Evolutionary conservation across 2,888 invertebrate genomes (phyloP).

Genomic region (Drosophila pseudotakahashii): DNA sequence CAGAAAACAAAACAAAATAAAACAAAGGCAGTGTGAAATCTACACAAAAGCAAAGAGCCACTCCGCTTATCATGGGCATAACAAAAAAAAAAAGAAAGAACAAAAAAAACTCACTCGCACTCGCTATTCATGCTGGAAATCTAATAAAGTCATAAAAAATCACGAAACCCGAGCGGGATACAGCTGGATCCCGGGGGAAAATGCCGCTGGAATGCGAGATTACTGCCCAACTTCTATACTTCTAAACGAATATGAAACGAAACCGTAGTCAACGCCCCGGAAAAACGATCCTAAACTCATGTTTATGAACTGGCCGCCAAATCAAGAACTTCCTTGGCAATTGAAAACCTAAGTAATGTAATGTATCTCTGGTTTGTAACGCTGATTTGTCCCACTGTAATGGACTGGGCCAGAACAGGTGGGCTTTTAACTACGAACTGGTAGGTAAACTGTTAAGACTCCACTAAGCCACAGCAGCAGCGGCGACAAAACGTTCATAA

Average conservation of each 20-base stretch:
- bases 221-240: neutral
- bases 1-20: conserved; percentile 17
- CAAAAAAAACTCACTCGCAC: conserved; percentile 3
- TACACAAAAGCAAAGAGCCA: conserved; percentile 19
- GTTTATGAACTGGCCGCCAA: no score
- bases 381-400: conserved; percentile 9
- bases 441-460: conserved; percentile 31
- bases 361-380: neutral
- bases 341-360: neutral
- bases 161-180: conserved; percentile 5
- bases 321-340: conserved; percentile 15
- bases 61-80: conserved; percentile 20
- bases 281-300: conserved; percentile 1
- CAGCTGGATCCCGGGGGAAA: neutral
- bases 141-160: conserved; percentile 23
- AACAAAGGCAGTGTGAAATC: conserved; percentile 16
- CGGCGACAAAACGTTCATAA: conserved; percentile 63
- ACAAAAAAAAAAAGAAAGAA: neutral
- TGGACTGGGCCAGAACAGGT: conserved; percentile 26
- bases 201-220: conserved; percentile 15
- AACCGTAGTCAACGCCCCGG: conserved; percentile 2
- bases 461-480: conserved; percentile 20
- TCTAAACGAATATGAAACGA: no score
- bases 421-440: conserved; percentile 17
- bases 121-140: conserved; percentile 16